Evolutionary conservation across 2,888 invertebrate genomes (phyloP), one percentile per base, ranked within the genome.

Genomic region (Anodontia alba): DNA sequence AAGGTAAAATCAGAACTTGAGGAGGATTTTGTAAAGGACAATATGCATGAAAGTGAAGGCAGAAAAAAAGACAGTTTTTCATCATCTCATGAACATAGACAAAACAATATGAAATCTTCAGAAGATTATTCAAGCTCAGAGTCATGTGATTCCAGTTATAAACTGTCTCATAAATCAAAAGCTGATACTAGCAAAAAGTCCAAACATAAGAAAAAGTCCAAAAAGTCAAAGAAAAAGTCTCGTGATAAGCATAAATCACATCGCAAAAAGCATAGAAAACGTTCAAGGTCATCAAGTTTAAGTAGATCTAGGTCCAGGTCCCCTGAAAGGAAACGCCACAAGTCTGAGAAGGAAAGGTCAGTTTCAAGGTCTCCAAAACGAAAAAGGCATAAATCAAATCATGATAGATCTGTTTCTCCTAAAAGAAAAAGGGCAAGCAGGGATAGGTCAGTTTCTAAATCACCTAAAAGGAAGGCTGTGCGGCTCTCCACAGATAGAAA

Each of bases 211-310:
- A 36, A 67, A 38, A 67, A 67, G 33, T n/a, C 54, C 15, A 54
- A 54, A 54, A 54, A 54, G 26, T n/a, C 23, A 20, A 54, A 54
- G 54, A 54, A 54, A 54, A 54, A 54, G 26, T 54, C 54, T 26
- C 54, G 10, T 23, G 54, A 54, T 15, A 54, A 54, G 26, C 54
- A 54, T 26, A 54, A 26, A 54, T 54, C 54, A 54, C 69, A 69
- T 26, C 29, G 12, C 10, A 43, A 29, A 26, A 23, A 49, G 36
- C 67, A 57, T n/a, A 71, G 33, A 51, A 46, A 43, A 71, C 23
- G 54, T 33, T 69, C 73, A 69, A 74, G 70, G 33, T 62, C 73
- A n/a, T 57, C 69, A 43, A 76, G 72, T 66, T 46, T 49, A n/a
- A 66, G 26, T 38, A 66, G 66, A 23, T 75, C 75, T 33, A 46